Base-by-base conservation (phyloP, 2,113 vertebrate genomes). In the Prietella phreatophila region DNA sequence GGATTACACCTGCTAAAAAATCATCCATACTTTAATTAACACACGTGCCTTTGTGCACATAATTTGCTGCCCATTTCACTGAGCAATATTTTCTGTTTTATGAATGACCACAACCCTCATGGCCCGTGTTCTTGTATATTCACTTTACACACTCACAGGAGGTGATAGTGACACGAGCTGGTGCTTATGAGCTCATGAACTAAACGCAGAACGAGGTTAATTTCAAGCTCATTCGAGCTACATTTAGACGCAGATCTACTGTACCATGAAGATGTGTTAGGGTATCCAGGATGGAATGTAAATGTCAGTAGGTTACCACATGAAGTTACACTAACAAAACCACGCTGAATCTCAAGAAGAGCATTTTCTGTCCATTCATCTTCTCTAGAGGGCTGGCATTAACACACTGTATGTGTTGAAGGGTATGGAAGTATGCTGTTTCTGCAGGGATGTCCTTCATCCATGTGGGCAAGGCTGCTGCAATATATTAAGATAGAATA, bases 141-240 rank as follows among this genome's bases (percentile, higher is more conserved):
- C 87, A 90, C 93, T 90, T 92, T 90, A 89, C 91, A 91, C 92
- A 90, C 91, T 93, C 93, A 91, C 92, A 90, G 84, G 86, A 88
- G 69, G 69, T 87, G 89, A 88, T 88, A 85, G 90, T 92, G 79
- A 93, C 91, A 92, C 86, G 91, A 92, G 90, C 67, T 47, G 83
- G 82, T 92, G 91, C 90, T 91, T 79, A 90, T 94, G 91, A 94
- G 92, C 92, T 93, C 92, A 93, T 53, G 91, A 91, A 91, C 93
- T 91, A 91, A 91, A 93, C 82, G 81, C 80, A 89, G 80, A 86
- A 60, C 82, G 65, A 83, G 84, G 22, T 60, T 60, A 30, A 39
- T 55, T 71, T 89, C 58, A 92, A 91, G 82, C 82, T 93, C 89
- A 87, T 89, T 91, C 76, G 85, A 71, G 89, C 85, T 93, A 93